phyloP scores from a whole-genome alignment of 35 echinoderm and acorn worm species.

The Lytechinus variegatus region DNA sequence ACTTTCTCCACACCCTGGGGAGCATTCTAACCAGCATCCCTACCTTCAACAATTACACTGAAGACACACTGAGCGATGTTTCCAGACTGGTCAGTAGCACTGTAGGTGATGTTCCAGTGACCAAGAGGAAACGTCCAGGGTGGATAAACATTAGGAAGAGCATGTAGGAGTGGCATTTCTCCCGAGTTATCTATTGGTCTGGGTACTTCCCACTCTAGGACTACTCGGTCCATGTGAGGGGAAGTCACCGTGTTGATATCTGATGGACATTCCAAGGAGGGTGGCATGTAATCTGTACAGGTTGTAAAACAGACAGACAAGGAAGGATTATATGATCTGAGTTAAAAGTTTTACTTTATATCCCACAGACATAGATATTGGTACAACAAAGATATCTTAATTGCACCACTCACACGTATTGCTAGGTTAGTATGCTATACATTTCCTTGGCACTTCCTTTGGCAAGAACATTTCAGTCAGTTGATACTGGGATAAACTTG shows the following conservation, averaged over 20 bases:
- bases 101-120: conserved; percentile 63
- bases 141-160: conserved; percentile 61
- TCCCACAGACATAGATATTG: no score
- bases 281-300: conserved; percentile 65
- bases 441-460: no score
- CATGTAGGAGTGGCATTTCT: conserved; percentile 54
- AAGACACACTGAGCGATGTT: conserved; percentile 77
- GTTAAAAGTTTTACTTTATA: no score
- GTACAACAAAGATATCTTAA: no score
- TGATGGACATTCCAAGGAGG: conserved; percentile 65
- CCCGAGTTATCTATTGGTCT: conserved; percentile 60
- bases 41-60: conserved; percentile 76
- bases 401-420: no score
- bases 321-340: no score
- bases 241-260: conserved; percentile 48
- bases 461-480: no score
- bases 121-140: conserved; percentile 75
- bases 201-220: conserved; percentile 64
- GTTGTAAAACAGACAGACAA: background rate
- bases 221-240: conserved; percentile 42
- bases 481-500: no score
- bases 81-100: conserved; percentile 64
- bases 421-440: no score
- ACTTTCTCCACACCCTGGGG: no score
- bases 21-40: background rate